Conservation (phyloP, 2,113 vertebrate genomes). For the Amphilophus citrinellus region DNA sequence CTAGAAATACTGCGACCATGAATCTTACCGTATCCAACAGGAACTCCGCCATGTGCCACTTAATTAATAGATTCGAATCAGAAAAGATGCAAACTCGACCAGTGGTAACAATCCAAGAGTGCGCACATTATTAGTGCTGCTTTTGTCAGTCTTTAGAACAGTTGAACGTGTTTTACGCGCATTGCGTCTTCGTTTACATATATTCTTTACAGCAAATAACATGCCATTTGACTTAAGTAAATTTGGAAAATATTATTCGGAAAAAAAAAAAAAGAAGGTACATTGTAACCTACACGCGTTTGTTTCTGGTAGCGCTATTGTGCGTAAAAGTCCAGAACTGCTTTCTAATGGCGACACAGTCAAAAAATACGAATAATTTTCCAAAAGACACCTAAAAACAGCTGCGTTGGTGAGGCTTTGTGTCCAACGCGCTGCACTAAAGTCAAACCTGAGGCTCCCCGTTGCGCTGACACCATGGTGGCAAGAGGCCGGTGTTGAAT, state of each 20-base stretch:
- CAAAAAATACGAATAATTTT: background rate
- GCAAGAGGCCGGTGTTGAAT: slow-evolving; percentile 30
- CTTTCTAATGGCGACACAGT: background rate
- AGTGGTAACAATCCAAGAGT: background rate
- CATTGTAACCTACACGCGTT: background rate
- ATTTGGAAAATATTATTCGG: background rate
- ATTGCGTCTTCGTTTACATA: background rate
- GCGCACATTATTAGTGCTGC: background rate
- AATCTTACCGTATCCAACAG: background rate
- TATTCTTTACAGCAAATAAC: background rate
- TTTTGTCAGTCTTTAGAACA: background rate
- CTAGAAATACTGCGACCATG: background rate
- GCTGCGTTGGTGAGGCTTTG: background rate
- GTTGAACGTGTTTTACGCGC: slow-evolving; percentile 26
- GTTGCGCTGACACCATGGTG: slow-evolving; percentile 44
- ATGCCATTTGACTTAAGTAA: background rate
- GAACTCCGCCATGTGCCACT: background rate
- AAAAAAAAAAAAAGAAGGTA: background rate
- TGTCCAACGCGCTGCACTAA: slow-evolving; percentile 16
- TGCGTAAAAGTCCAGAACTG: slow-evolving; percentile 53
- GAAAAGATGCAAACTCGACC: background rate
- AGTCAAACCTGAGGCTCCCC: slow-evolving; percentile 27
- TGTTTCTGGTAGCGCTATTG: background rate
- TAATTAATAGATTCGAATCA: background rate
- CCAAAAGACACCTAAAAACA: background rate